These are phyloP conservation scores for Venusia cambrica DNA, from an alignment of 2,888 invertebrate genomes.

Conservation along the genomic window DNA sequence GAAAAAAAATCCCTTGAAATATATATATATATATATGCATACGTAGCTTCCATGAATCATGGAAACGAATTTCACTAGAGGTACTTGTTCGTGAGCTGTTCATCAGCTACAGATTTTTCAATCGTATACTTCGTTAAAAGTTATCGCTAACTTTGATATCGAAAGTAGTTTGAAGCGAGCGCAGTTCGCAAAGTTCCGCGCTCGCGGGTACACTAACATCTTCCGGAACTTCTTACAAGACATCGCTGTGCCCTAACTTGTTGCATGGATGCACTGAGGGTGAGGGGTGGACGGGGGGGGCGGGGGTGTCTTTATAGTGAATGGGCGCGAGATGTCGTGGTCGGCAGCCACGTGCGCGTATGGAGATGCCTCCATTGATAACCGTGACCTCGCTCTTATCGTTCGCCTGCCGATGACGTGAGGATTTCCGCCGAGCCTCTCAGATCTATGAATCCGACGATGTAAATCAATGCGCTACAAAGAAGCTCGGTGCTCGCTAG, in stretches of 20 bases:
- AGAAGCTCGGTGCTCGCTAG: not conserved
- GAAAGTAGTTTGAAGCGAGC: constrained; percentile 12
- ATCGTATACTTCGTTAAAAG: constrained; percentile 12
- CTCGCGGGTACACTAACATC: constrained; percentile 39
- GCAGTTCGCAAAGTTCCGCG: constrained; percentile 23
- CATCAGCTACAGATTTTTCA: constrained; percentile 2
- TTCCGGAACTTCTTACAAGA: constrained; percentile 69
- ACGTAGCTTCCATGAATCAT: too few relatives aligned
- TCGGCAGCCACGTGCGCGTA: constrained; percentile 73
- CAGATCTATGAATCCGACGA: constrained; percentile 15
- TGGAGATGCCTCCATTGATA: constrained; percentile 79
- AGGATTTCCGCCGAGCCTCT: constrained; percentile 35
- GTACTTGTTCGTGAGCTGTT: too few relatives aligned
- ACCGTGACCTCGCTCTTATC: constrained; percentile 77
- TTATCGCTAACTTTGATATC: constrained; percentile 12
- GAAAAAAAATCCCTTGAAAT: too few relatives aligned
- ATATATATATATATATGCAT: too few relatives aligned
- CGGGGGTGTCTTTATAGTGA: constrained; percentile 75
- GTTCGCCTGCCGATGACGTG: constrained; percentile 57
- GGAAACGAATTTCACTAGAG: too few relatives aligned
- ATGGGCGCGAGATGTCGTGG: constrained; percentile 79
- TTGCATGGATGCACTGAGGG: constrained; percentile 77
- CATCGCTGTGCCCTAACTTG: constrained; percentile 72
- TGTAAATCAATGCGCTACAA: constrained; percentile 11
- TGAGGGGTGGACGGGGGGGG: constrained; percentile 49